phyloP scores from a whole-genome alignment of 2,113 vertebrate genomes.

The Callipepla californica region DNA sequence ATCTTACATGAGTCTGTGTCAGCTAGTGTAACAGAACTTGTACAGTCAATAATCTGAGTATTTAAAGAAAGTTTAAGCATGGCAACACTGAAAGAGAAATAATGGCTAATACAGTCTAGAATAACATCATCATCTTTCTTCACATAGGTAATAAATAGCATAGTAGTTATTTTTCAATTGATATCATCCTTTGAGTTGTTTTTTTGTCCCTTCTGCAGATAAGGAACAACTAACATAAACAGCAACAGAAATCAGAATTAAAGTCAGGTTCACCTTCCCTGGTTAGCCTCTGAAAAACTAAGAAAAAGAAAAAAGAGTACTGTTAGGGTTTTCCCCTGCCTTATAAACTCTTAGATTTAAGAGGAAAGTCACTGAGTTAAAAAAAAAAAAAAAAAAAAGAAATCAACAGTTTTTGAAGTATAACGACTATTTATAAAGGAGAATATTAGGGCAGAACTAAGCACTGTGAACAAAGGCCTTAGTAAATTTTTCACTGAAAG shows the following conservation, averaged over 20 bases:
- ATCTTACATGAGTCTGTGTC: background rate
- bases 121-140: background rate
- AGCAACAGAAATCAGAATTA: background rate
- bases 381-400: background rate
- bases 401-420: background rate
- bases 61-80: background rate
- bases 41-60: background rate
- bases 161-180: background rate
- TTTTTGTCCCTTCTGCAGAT: background rate
- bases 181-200: background rate
- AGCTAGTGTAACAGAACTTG: background rate
- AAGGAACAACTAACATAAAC: background rate
- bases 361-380: background rate
- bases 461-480: background rate
- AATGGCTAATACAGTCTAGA: background rate
- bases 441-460: background rate
- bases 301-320: background rate
- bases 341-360: background rate
- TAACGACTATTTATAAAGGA: background rate
- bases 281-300: background rate
- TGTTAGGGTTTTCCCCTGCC: background rate
- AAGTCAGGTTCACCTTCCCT: background rate
- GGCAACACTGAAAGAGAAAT: background rate
- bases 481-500: background rate
- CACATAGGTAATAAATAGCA: background rate